Evolutionary conservation across 2,888 invertebrate genomes (phyloP), one percentile per base, ranked within the genome.

Genomic region (Apotomis turbidana): DNA sequence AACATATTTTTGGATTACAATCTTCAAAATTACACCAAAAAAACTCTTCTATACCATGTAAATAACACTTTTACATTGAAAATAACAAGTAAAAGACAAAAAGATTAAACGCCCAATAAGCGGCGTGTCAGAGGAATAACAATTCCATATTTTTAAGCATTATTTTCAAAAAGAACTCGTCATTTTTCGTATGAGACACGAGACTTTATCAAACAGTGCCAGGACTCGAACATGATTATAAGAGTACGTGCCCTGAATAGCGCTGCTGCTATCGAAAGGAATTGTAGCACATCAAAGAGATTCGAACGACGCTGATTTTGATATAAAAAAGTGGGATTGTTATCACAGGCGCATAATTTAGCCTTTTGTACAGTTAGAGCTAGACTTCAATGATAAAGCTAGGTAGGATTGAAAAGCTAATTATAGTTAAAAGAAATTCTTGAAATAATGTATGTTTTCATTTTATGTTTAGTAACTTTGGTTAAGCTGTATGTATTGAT

Each of bases 211-310:
- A 90, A 91, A 91, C 91, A 91, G 88, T 88, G 89, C 87, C 58
- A 87, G 83, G 85, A 89, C 86, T 89, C 83, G 87, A 90, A 91
- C 91, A 91, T 91, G 91, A 91, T 93, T 92, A 93, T 91, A 91
- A 90, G 84, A 79, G 87, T 85, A 91, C 93, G 93, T 93, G 92
- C 86, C 81, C 77, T 75, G 92, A 91, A 91, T 92, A 84, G 60
- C 64, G 44, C 41, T 27, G 81, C 81, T 80, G 75, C 80, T 81
- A 80, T 82, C 82, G 83, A 80, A 85, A 85, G 82, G 83, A 87
- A 87, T 85, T 85, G 86, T 85, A 84, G 85, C 79, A 89, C 89
- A 90, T 91, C 91, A 92, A 91, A 91, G 88, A 83, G 86, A 87
- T 78, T 81, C 82, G 83, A 84, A 84, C 82, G 85, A 84, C 84